Conservation (phyloP, 2,113 vertebrate species). For the Bos taurus region ARS-UCD2.0 NC_037346.1:21981501-21982000, state of each 20-base stretch:
- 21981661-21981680: neutral
- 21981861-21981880: constrained; percentile 18
- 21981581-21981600: neutral
- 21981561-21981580: neutral
- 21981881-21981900: constrained; percentile 14
- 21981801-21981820: neutral
- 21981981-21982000: neutral
- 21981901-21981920: constrained; percentile 61
- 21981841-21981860: constrained; percentile 53
- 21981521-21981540: neutral
- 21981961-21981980: neutral
- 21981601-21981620: neutral
- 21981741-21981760: neutral
- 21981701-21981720: neutral
- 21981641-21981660: neutral
- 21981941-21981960: neutral
- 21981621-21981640: neutral
- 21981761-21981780: neutral
- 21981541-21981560: neutral
- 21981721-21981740: neutral
- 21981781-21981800: neutral
- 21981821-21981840: neutral
- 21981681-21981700: neutral
- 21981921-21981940: constrained; percentile 44
- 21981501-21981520: neutral